phyloP scores from a whole-genome alignment of 2,797 vertebrate genomes.

The Crenichthys baileyi region DNA sequence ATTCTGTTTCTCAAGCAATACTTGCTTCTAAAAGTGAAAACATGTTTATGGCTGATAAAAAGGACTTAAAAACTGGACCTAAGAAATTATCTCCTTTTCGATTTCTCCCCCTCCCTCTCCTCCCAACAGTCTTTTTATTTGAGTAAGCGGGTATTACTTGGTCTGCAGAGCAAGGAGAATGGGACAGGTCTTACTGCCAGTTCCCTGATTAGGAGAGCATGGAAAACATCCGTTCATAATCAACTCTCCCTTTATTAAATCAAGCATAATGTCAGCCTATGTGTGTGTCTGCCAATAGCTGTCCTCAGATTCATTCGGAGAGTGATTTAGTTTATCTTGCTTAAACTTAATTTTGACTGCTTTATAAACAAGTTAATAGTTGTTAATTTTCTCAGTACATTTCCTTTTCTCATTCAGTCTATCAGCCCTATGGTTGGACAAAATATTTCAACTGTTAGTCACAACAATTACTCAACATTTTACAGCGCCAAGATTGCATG shows the following conservation, averaged over 20 bases:
- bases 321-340: slow-evolving; percentile 28
- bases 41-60: slow-evolving; percentile 24
- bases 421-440: neutral
- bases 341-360: neutral
- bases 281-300: slow-evolving; percentile 34
- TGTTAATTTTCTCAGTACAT: neutral
- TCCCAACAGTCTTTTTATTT: slow-evolving; percentile 41
- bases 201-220: slow-evolving; percentile 59
- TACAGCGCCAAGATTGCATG: neutral
- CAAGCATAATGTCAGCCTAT: slow-evolving; percentile 21
- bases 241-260: slow-evolving; percentile 64
- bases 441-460: neutral
- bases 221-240: slow-evolving; percentile 68
- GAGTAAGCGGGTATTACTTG: slow-evolving; percentile 78
- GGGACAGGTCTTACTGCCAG: slow-evolving; percentile 66
- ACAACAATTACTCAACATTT: neutral
- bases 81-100: slow-evolving; percentile 32
- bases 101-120: neutral
- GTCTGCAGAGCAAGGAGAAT: slow-evolving; percentile 71
- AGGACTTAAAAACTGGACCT: slow-evolving; percentile 40
- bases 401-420: neutral
- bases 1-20: neutral
- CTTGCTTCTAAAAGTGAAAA: slow-evolving; percentile 13
- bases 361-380: neutral
- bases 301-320: slow-evolving; percentile 17